A percentile compares a stretch with the other conserved stretches of the same genome.
These are phyloP conservation scores for Polydrusus cervinus DNA, from an alignment of 2,888 invertebrate genomes.

Conservation along the genomic window DNA sequence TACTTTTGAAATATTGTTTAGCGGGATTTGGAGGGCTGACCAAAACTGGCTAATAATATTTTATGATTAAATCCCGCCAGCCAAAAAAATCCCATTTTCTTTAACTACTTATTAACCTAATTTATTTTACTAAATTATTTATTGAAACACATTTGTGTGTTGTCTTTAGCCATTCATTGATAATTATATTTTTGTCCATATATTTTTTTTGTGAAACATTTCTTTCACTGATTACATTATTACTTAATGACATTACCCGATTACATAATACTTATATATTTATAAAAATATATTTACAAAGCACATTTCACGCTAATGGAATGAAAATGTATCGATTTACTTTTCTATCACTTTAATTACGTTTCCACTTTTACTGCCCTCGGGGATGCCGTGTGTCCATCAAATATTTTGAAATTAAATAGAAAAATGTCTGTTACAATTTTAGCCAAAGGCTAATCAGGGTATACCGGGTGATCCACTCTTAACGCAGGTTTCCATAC, in stretches of 20 bases:
- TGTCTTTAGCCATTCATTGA: no score
- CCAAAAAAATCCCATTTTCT: no score
- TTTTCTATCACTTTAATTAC: conserved; percentile 26
- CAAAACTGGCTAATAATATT: no score
- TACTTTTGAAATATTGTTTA: no score
- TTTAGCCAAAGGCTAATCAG: background rate
- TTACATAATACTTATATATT: background rate
- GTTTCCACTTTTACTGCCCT: conserved; percentile 5
- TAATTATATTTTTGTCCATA: background rate
- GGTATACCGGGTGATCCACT: no score
- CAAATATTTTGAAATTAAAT: conserved; percentile 3
- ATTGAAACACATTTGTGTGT: no score
- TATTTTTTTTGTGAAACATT: no score
- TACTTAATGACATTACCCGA: background rate
- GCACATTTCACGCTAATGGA: conserved; percentile 8
- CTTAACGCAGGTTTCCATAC: no score
- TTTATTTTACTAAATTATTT: no score
- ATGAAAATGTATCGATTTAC: conserved; percentile 16
- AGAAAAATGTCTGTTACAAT: background rate
- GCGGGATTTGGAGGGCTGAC: no score
- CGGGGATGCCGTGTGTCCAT: background rate
- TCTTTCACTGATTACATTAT: background rate
- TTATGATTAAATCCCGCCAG: no score
- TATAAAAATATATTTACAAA: conserved; percentile 3
- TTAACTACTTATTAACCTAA: background rate